Conservation (phyloP, 2,113 vertebrate genomes). For the Calyptomena viridis region DNA sequence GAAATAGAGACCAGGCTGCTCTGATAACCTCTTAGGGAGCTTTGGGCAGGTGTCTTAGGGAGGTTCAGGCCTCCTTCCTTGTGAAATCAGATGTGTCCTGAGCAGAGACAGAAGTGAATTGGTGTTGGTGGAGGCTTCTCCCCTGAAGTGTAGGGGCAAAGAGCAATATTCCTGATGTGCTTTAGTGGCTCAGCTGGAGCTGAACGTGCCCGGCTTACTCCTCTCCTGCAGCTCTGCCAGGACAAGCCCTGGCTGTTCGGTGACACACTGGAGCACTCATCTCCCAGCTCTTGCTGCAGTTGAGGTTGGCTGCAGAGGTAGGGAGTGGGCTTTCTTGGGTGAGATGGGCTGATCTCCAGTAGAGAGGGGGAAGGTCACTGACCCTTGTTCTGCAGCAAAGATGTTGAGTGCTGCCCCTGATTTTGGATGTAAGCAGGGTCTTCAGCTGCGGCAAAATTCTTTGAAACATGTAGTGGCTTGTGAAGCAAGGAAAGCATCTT, state of each 20-base stretch:
- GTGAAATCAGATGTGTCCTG: background rate
- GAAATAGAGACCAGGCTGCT: background rate
- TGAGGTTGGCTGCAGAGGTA: background rate
- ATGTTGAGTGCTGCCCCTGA: background rate
- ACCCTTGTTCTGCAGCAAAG: background rate
- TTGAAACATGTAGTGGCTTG: background rate
- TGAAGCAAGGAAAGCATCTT: background rate
- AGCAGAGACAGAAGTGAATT: background rate
- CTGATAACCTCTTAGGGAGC: background rate
- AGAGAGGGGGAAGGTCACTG: background rate
- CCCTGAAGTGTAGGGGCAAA: background rate
- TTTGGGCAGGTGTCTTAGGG: background rate
- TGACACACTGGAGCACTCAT: background rate
- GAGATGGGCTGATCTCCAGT: background rate
- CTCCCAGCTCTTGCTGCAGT: background rate
- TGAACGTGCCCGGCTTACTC: background rate
- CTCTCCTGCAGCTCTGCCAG: background rate
- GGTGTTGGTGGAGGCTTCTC: background rate
- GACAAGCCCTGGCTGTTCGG: background rate
- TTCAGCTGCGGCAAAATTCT: background rate
- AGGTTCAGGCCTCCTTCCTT: background rate
- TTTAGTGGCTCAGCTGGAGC: background rate
- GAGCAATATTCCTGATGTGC: background rate
- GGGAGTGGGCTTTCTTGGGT: background rate
- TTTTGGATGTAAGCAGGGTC: background rate